Evolutionary conservation across 2,888 invertebrate genomes (phyloP), one percentile per base, ranked within the genome.

Genomic region (Rhingia campestris): DNA sequence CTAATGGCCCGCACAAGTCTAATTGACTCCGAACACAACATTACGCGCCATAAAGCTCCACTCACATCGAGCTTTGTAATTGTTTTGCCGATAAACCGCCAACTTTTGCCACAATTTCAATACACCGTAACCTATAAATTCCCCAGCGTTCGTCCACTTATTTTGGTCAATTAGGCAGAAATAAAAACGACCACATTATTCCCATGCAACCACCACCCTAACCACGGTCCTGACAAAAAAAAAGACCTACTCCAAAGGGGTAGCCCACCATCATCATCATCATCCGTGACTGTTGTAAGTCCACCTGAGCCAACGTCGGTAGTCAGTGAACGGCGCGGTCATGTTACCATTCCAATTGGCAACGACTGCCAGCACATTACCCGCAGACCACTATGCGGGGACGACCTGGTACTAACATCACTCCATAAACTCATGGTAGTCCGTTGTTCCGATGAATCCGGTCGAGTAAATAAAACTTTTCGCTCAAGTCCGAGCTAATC

Each of bases 361-460:
- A 73, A 73, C 66, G 72, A 67, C 67, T 49, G 35, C 72, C 77
- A 72, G 67, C 39, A 67, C 81, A 77, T 76, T 76, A 81, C 54
- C 54, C 77, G 30, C 64, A 81, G 69, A 63, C 58, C 75, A 58
- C 47, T 41, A 32, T n/a, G 61, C 47, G 54, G 61, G 43, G 22
- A 22, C 22, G 22, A 22, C 22, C 22, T 22, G 22, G 22, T 1
- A 22, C 47, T 70, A 47, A 74, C 47, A 66, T 72, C 75, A 70
- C 53, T 64, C 70, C 70, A 58, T 69, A 63, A 75, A 45, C 47
- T 30, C 41, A 47, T 22, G 22, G 22, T 43, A 4, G 30, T 53
- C 49, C n/a, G n/a, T 39, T 64, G 22, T 22, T 30, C 67, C 33
- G 32, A 35, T 30, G 14, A 56, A 39, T 32, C 33, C 30, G 43